Percentiles rank a stretch among this genome's conserved stretches.
Evolutionary conservation across 2,113 vertebrate genomes (phyloP).

Genomic region (Oreochromis spilurus): DNA sequence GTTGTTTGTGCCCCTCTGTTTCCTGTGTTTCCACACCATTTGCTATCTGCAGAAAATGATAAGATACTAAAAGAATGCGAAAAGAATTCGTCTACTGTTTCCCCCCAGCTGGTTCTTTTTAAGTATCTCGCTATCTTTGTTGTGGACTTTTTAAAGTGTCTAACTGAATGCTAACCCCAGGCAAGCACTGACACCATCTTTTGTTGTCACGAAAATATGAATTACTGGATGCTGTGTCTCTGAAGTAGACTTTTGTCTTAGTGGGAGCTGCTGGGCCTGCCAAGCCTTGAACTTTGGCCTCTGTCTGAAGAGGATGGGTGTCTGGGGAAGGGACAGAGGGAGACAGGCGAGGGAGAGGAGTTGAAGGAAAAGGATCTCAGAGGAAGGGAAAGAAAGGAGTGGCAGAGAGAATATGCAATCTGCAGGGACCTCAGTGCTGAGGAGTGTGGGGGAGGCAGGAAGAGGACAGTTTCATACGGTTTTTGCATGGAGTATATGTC

Average conservation of each 20-base stretch:
- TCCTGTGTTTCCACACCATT: neutral
- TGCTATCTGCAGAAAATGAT: slow-evolving; percentile 32
- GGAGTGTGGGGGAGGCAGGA: slow-evolving; percentile 24
- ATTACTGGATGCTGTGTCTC: slow-evolving; percentile 11
- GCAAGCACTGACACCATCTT: slow-evolving; percentile 33
- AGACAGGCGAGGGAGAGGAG: slow-evolving; percentile 1
- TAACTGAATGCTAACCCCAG: slow-evolving; percentile 16
- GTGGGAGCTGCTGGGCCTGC: slow-evolving; percentile 22
- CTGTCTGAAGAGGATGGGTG: slow-evolving; percentile 43
- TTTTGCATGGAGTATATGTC: neutral
- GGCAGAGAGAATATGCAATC: slow-evolving; percentile 10
- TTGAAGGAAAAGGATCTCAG: slow-evolving; percentile 18
- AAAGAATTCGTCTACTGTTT: neutral
- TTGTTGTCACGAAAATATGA: slow-evolving; percentile 50
- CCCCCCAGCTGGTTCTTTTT: slow-evolving; percentile 44
- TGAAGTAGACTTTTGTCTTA: slow-evolving; percentile 60
- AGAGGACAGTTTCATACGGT: neutral
- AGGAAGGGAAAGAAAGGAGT: neutral
- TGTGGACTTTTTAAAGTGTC: slow-evolving; percentile 27
- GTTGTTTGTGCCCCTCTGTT: neutral
- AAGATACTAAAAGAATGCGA: slow-evolving; percentile 52
- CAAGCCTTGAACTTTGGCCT: slow-evolving; percentile 56
- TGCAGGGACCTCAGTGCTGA: slow-evolving; percentile 7
- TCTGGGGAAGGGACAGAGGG: slow-evolving; percentile 32
- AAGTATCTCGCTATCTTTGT: slow-evolving; percentile 18